Evolutionary conservation across 2,797 vertebrate species (phyloP).

Genomic region (Spheniscus humboldti): DNA sequence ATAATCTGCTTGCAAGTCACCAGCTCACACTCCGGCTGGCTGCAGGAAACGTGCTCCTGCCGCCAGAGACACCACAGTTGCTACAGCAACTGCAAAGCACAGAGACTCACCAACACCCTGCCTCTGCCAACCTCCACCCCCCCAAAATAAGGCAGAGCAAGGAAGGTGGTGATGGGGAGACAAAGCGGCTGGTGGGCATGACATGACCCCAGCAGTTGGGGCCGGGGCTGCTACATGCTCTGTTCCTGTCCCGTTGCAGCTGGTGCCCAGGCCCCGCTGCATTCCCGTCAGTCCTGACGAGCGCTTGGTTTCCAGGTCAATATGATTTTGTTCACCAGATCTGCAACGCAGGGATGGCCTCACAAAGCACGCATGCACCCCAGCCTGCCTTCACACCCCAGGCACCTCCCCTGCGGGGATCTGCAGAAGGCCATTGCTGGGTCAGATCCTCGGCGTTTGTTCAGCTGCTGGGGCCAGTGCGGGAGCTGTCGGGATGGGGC

Average conservation of each 20-base stretch:
- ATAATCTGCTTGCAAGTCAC: background rate
- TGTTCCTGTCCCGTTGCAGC: background rate
- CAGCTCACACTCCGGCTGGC: background rate
- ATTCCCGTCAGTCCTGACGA: background rate
- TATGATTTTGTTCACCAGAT: background rate
- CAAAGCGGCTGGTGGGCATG: background rate
- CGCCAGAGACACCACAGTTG: constrained; percentile 49
- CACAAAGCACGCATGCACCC: background rate
- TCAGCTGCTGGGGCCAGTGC: accelerated
- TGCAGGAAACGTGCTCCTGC: background rate
- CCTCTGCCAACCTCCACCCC: background rate
- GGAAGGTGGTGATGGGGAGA: background rate
- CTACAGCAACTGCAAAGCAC: constrained; percentile 62
- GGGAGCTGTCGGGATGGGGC: background rate
- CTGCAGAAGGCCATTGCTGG: background rate
- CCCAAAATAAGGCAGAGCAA: background rate
- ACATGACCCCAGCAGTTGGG: accelerated
- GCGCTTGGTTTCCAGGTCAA: background rate
- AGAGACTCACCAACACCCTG: background rate
- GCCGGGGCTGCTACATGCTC: background rate
- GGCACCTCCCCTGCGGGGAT: background rate
- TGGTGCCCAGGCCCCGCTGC: background rate
- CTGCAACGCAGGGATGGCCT: background rate
- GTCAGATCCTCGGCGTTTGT: background rate
- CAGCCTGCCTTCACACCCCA: background rate